Conservation (phyloP, 2,797 vertebrate species). For the Enteromius unitaeniatus region DNA sequence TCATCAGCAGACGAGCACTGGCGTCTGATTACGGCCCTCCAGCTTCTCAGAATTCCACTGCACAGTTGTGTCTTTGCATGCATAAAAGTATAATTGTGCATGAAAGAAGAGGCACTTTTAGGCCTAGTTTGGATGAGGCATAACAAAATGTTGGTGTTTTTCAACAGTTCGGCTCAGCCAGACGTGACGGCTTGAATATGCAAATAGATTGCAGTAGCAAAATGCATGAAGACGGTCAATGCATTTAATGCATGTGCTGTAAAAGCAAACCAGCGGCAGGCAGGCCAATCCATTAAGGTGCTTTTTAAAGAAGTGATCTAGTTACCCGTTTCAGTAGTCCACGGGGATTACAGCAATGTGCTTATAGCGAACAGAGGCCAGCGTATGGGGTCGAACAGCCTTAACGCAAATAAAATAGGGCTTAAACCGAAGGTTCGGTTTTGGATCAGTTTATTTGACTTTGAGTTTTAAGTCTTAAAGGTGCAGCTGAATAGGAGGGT, state of each 20-base stretch:
- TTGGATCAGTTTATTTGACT: background rate
- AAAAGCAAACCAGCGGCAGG: constrained; percentile 70
- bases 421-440: constrained; percentile 7
- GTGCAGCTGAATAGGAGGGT: background rate
- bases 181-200: constrained; percentile 60
- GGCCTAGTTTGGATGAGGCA: constrained; percentile 69
- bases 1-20: background rate
- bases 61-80: background rate
- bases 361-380: constrained; percentile 80
- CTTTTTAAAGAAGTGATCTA: constrained; percentile 88
- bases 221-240: constrained; percentile 24
- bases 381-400: constrained; percentile 74
- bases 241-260: constrained; percentile 75
- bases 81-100: background rate
- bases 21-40: constrained; percentile 4
- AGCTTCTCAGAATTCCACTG: background rate
- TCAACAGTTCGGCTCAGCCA: constrained; percentile 62
- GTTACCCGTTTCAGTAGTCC: constrained; percentile 84
- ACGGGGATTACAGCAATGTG: constrained; percentile 85
- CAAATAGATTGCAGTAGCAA: background rate
- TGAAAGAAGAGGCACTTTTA: constrained; percentile 39
- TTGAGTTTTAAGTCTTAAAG: background rate
- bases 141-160: constrained; percentile 51
- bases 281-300: constrained; percentile 84
- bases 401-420: constrained; percentile 63